Conservation (phyloP, 2,113 vertebrate genomes). For the Coturnix japonica region DNA sequence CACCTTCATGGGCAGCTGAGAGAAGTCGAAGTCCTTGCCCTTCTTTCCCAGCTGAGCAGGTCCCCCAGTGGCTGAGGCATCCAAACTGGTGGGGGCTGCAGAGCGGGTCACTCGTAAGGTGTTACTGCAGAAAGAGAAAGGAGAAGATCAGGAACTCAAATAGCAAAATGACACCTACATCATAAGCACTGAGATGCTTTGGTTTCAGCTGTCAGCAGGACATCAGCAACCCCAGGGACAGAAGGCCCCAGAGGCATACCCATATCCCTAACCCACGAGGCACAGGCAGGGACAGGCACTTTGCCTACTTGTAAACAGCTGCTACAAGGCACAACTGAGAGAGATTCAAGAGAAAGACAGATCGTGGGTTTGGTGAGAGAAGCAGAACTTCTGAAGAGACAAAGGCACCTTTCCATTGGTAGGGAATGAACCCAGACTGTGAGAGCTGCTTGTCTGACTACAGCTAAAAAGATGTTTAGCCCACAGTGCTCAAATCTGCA, state of each 20-base stretch:
- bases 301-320: neutral
- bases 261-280: neutral
- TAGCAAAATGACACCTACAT: accelerated
- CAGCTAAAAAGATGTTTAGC: neutral
- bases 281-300: neutral
- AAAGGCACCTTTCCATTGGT: neutral
- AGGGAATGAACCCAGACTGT: neutral
- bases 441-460: neutral
- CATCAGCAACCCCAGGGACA: neutral
- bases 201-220: neutral
- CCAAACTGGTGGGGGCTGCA: constrained; percentile 91
- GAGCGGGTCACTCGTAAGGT: constrained; percentile 91
- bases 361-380: neutral
- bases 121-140: constrained; percentile 79
- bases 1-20: constrained; percentile 89
- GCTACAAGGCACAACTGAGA: neutral
- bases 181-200: accelerated
- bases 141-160: neutral
- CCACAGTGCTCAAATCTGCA: neutral
- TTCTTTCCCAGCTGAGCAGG: constrained; percentile 88
- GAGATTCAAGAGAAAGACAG: neutral
- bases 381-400: neutral
- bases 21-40: constrained; percentile 96
- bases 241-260: neutral
- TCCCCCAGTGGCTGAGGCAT: constrained; percentile 78